A percentile compares a stretch with the other conserved stretches of the same genome.
Conservation (phyloP, 2,888 invertebrate genomes). For the Orthosia cruda region DNA sequence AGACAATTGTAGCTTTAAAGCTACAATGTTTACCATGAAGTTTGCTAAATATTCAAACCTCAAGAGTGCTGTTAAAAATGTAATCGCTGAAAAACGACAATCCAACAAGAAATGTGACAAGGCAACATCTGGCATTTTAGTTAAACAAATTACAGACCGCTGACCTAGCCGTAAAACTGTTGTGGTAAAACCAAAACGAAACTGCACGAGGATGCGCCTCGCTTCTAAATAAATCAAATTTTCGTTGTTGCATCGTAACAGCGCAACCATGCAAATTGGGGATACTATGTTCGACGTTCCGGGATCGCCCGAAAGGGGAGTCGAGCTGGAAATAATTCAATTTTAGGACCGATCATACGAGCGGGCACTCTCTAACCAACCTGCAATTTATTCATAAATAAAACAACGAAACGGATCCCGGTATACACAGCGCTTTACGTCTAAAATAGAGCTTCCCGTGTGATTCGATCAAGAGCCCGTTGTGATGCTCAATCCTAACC, state of each 20-base stretch:
- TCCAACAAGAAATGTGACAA: constrained; percentile 16
- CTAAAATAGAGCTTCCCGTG: constrained; percentile 50
- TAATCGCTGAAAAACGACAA: not conserved
- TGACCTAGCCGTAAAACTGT: constrained; percentile 56
- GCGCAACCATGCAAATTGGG: constrained; percentile 78
- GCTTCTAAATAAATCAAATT: constrained; percentile 75
- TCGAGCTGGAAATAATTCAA: constrained; percentile 82
- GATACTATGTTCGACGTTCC: constrained; percentile 62
- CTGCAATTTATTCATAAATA: constrained; percentile 82
- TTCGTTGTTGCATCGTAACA: constrained; percentile 61
- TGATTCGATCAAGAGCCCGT: constrained; percentile 54
- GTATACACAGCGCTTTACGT: constrained; percentile 37
- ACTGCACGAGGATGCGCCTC: constrained; percentile 54
- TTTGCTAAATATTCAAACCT: not conserved
- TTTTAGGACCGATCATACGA: constrained; percentile 82
- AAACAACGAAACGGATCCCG: constrained; percentile 64
- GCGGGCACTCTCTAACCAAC: constrained; percentile 70
- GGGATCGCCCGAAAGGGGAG: constrained; percentile 69
- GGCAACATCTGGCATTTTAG: constrained; percentile 63
- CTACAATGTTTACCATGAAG: not conserved
- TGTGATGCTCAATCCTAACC: constrained; percentile 44
- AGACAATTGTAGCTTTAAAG: not conserved
- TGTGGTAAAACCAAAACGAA: constrained; percentile 53
- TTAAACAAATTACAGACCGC: constrained; percentile 64
- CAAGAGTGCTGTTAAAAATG: not conserved